phyloP scores from a whole-genome alignment of 2,797 vertebrate genomes.

The Tragopan temminckii region DNA sequence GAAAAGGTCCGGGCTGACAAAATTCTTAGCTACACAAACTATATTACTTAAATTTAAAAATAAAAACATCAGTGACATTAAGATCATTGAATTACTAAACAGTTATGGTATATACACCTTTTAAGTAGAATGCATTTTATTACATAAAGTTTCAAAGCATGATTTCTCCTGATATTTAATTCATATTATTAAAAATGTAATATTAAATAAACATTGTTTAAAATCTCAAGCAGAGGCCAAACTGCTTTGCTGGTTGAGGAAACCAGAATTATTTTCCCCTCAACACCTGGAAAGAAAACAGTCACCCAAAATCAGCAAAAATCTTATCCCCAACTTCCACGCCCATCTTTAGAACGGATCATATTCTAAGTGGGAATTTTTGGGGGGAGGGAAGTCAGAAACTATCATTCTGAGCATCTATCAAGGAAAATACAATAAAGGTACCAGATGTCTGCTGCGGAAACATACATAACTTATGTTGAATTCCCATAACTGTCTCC shows the following conservation, averaged over 20 bases:
- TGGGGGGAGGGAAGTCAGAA: neutral
- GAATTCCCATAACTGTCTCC: neutral
- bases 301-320: neutral
- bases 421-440: neutral
- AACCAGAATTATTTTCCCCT: neutral
- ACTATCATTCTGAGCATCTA: neutral
- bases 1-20: neutral
- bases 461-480: neutral
- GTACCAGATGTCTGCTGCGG: neutral
- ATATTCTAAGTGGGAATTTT: neutral
- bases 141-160: neutral
- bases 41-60: neutral
- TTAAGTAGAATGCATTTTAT: neutral
- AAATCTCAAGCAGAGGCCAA: neutral
- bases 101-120: neutral
- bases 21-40: neutral
- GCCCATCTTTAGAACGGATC: neutral
- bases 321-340: neutral
- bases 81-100: neutral
- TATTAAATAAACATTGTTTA: neutral
- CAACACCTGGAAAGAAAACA: neutral
- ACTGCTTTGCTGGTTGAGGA: neutral
- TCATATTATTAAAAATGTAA: neutral
- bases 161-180: neutral
- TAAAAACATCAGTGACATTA: neutral